Evolutionary conservation across 1,140 invertebrate species (phyloP).

Genomic region (Drosophila ironensis): DNA sequence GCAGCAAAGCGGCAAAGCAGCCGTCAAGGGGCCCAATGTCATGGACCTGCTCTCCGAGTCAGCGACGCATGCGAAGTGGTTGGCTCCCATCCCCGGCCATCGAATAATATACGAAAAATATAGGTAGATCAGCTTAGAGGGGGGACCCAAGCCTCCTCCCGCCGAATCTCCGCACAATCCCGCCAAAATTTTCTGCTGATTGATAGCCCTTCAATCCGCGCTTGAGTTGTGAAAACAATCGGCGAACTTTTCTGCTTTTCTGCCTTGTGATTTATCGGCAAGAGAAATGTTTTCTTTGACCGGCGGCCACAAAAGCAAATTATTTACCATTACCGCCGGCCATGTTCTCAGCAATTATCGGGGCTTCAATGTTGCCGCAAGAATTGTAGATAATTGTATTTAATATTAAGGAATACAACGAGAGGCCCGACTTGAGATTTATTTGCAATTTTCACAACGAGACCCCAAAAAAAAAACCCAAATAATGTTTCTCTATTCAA

Average conservation of each 20-base stretch:
- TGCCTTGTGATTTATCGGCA: slow-evolving; percentile 4
- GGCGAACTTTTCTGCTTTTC: background rate
- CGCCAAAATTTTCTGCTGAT: slow-evolving; percentile 8
- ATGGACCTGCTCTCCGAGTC: slow-evolving; percentile 45
- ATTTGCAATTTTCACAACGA: too few species aligned
- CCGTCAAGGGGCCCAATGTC: slow-evolving; percentile 5
- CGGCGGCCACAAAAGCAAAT: background rate
- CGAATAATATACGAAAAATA: slow-evolving; percentile 35
- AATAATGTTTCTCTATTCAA: too few species aligned
- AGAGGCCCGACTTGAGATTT: too few species aligned
- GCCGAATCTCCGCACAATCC: too few species aligned
- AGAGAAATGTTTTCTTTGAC: background rate
- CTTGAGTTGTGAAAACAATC: background rate
- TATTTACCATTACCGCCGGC: background rate
- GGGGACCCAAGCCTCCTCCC: too few species aligned
- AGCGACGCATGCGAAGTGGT: slow-evolving; percentile 62
- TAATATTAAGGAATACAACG: too few species aligned
- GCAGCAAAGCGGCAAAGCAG: too few species aligned
- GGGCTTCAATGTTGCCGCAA: background rate
- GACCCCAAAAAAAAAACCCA: too few species aligned
- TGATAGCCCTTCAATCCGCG: slow-evolving; percentile 5
- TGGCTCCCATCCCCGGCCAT: slow-evolving; percentile 1
- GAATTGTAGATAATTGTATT: too few species aligned
- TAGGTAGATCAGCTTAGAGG: background rate
- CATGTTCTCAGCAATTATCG: background rate